Conservation (phyloP, 2,888 invertebrate species). For the Byasa hedistus region DNA sequence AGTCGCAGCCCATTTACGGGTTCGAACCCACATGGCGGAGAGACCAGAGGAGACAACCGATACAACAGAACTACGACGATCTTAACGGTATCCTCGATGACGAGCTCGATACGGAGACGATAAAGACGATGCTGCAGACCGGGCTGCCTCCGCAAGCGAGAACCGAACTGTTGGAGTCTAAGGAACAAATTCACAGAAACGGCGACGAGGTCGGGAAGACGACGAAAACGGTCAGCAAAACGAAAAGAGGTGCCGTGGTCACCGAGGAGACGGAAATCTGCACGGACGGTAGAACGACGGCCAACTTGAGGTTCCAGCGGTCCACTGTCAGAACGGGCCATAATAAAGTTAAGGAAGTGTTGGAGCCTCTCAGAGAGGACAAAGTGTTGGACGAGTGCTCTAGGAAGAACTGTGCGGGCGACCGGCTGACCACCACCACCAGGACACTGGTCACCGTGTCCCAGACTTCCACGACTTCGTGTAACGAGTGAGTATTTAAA, state of each 20-base stretch:
- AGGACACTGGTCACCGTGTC: slow-evolving; percentile 72
- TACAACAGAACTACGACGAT: slow-evolving; percentile 67
- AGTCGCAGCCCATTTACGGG: slow-evolving; percentile 67
- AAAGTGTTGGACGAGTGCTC: slow-evolving; percentile 58
- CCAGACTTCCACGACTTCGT: slow-evolving; percentile 69
- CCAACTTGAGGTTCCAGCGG: slow-evolving; percentile 69
- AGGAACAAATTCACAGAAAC: slow-evolving; percentile 61
- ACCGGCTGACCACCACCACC: slow-evolving; percentile 66
- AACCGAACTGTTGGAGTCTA: slow-evolving; percentile 61
- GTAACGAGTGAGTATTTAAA: slow-evolving; percentile 72
- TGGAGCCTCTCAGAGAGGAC: slow-evolving; percentile 65
- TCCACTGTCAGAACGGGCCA: slow-evolving; percentile 67
- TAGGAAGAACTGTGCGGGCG: slow-evolving; percentile 67
- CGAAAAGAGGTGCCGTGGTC: slow-evolving; percentile 66
- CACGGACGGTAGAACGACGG: slow-evolving; percentile 64
- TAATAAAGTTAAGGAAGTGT: slow-evolving; percentile 61
- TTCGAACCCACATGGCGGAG: slow-evolving; percentile 69
- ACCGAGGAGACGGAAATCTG: slow-evolving; percentile 72
- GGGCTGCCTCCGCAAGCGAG: slow-evolving; percentile 62
- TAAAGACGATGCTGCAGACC: slow-evolving; percentile 67
- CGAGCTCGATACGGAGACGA: slow-evolving; percentile 59
- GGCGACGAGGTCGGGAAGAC: slow-evolving; percentile 69
- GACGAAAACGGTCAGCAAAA: slow-evolving; percentile 65
- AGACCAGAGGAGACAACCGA: slow-evolving; percentile 78
- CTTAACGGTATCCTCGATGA: slow-evolving; percentile 64